Evolutionary conservation across 2,797 vertebrate genomes (phyloP), one percentile per base, ranked within the genome.

Genomic region (Macrochelys suwanniensis): DNA sequence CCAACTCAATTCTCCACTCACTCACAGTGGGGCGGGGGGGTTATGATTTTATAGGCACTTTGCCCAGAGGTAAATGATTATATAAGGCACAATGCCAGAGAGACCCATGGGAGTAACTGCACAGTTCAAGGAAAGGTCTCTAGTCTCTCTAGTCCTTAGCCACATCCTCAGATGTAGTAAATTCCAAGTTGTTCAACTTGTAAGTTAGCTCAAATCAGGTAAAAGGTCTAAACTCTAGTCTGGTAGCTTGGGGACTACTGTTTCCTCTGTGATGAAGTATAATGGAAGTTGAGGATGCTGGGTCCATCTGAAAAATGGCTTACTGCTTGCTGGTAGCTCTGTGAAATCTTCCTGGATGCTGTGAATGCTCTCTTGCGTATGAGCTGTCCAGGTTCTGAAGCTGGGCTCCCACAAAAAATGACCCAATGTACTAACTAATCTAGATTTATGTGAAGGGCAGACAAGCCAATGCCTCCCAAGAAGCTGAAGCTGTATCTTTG

Each of bases 41-140:
- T 25, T 49, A 49, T 71, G 4, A 13, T 5, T 76, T 88, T 45
- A 4, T 56, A 37, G 59, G 80, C 1, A 0, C 19, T 82, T 89
- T 7, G 10, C 26, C 49, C 37, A 26, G 26, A 56, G 57, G 81
- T 12, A 11, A 87, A 51, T 37, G 2, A 51, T 47, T 80, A 59
- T 33, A 6, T 50, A 4, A 11, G 15, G n/a, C 4, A 6, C 71
- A 65, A 42, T 83, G 81, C 94, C 83, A 79, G 74, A n/a, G 26
- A 3, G 5, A n/a, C 19, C n/a, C 28, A n/a, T 57, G 0, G 0
- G 42, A 23, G 23, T 28, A 76, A 45, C 21, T 12, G 42, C 71
- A 76, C 23, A 15, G 11, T 47, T n/a, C 2, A 2, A 76, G 42
- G 25, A 76, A 76, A 76, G 71, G 13, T 5, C 53, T 54, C 47